Conservation (phyloP, 1,140 invertebrate genomes). For the Condylostylus longicornis region DNA sequence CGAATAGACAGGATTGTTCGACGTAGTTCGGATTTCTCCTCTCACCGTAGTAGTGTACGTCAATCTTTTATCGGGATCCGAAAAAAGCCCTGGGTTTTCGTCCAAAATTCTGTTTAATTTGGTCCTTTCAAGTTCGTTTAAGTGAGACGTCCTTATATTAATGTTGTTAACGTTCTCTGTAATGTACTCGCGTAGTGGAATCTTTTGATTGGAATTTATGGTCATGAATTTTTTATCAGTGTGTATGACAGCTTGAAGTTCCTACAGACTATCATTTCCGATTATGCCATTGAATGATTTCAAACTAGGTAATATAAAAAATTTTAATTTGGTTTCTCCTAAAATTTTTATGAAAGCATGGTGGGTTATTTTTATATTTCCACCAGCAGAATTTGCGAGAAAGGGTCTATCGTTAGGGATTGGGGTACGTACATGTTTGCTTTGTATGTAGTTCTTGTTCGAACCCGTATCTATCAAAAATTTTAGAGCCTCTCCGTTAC, state of each 20-base stretch:
- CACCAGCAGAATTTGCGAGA: conserved; percentile 9
- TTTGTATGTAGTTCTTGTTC: conserved; percentile 13
- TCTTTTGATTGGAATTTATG: not conserved
- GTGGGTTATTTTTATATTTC: conserved; percentile 7
- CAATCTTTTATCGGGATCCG: conserved; percentile 9
- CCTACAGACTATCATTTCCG: conserved; percentile 10
- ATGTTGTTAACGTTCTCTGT: conserved; percentile 10
- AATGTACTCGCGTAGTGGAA: conserved; percentile 4
- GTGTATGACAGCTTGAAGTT: conserved; percentile 8
- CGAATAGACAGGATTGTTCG: conserved; percentile 10
- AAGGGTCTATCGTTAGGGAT: conserved; percentile 8
- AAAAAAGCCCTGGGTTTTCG: conserved; percentile 6
- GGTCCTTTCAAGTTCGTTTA: conserved; percentile 1
- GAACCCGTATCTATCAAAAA: conserved; percentile 10
- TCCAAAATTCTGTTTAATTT: not conserved
- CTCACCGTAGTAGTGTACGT: conserved; percentile 10
- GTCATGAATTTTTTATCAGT: conserved; percentile 7
- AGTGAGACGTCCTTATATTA: conserved; percentile 4
- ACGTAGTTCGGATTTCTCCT: conserved; percentile 10
- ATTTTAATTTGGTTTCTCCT: conserved; percentile 4
- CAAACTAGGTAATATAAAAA: conserved; percentile 8
- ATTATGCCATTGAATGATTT: conserved; percentile 11
- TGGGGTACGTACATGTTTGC: conserved; percentile 3
- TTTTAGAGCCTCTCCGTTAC: conserved; percentile 7
- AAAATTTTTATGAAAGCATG: conserved; percentile 9